These are phyloP conservation scores for Samia ricini DNA, from an alignment of 1,140 invertebrate genomes.

Conservation along the genomic window DNA sequence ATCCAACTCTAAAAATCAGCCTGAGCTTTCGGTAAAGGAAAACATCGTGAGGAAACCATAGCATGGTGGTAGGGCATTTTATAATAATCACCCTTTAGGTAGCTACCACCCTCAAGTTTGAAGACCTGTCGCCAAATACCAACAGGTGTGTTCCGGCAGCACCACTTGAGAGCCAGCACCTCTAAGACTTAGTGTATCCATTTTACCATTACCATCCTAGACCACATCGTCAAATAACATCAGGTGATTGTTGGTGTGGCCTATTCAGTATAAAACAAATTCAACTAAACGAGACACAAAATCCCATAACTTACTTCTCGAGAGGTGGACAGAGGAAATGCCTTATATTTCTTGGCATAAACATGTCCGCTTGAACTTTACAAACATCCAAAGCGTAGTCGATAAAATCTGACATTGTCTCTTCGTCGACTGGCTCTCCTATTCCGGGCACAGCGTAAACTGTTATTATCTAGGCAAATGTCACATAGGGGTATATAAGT, in stretches of 20 bases:
- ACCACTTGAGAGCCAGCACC: too few species aligned
- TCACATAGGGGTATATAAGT: background rate
- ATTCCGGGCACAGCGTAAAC: conserved; percentile 79
- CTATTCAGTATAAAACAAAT: background rate
- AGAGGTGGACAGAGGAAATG: conserved; percentile 80
- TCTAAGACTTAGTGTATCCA: too few species aligned
- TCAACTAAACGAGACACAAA: background rate
- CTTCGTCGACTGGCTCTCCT: conserved; percentile 68
- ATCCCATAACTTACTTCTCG: conserved; percentile 58
- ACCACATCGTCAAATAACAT: too few species aligned
- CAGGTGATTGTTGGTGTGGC: background rate
- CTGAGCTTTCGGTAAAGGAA: too few species aligned
- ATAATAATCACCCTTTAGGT: too few species aligned
- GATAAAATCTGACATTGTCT: conserved; percentile 66
- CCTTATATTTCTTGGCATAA: conserved; percentile 80
- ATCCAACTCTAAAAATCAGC: too few species aligned
- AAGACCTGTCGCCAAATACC: too few species aligned
- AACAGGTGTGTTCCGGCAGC: too few species aligned
- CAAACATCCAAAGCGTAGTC: conserved; percentile 73
- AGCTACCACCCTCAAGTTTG: too few species aligned
- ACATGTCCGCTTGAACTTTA: conserved; percentile 76
- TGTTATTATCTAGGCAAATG: conserved; percentile 44
- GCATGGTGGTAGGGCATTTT: too few species aligned
- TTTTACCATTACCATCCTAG: too few species aligned
- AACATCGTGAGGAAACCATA: too few species aligned